Evolutionary conservation across 1,140 invertebrate species (phyloP).

Genomic region (Brachionus sp.): DNA sequence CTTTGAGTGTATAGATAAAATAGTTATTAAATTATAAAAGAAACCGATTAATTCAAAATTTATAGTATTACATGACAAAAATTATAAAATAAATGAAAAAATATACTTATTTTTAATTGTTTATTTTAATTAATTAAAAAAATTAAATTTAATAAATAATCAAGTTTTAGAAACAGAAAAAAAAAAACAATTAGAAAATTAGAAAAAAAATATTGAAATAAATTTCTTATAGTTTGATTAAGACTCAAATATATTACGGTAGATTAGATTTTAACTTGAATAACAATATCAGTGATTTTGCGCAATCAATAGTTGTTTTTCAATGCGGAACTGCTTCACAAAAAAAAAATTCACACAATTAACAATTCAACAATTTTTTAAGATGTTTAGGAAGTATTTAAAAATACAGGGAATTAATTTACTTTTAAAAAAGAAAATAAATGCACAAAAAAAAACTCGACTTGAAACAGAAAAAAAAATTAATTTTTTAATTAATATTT

Average conservation of each 20-base stretch:
- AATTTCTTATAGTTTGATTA: background rate
- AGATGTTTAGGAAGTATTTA: background rate
- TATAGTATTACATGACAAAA: too few species aligned
- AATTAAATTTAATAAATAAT: conserved; percentile 9
- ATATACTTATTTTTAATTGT: background rate
- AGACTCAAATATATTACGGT: background rate
- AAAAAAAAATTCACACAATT: background rate
- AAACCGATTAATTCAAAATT: too few species aligned
- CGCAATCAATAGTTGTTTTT: background rate
- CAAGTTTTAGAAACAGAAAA: background rate
- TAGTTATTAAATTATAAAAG: too few species aligned
- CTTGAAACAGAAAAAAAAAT: background rate
- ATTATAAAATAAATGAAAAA: background rate
- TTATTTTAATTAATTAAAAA: conserved; percentile 14
- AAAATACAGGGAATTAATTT: background rate
- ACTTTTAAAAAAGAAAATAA: background rate
- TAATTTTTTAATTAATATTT: background rate
- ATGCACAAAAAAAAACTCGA: background rate
- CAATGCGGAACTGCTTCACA: background rate
- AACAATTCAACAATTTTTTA: background rate
- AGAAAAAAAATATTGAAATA: background rate
- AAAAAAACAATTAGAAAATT: background rate
- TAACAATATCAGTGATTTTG: background rate
- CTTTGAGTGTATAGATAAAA: too few species aligned
- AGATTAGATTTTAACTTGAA: background rate